Evolutionary conservation across 2,888 invertebrate genomes (phyloP).

Genomic region (Notodonta ziczac): DNA sequence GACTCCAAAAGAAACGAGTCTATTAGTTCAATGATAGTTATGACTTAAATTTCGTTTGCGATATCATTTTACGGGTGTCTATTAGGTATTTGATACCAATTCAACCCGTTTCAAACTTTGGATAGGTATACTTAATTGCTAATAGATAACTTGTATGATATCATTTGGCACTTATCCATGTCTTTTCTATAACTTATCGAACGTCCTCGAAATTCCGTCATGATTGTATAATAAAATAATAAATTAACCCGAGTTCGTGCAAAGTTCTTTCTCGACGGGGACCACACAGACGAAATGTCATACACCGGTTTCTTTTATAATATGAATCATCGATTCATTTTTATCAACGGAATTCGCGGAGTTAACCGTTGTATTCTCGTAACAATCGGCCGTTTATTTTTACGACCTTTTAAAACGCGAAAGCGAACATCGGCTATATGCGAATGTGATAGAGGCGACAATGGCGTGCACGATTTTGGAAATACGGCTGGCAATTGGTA

Average conservation of each 20-base stretch:
- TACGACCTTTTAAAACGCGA: constrained; percentile 12
- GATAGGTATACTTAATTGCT: not conserved
- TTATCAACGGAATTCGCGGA: constrained; percentile 32
- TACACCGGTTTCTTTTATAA: constrained; percentile 29
- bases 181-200: constrained; percentile 6
- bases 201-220: constrained; percentile 17
- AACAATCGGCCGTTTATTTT: constrained; percentile 39
- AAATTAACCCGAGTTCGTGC: constrained; percentile 26
- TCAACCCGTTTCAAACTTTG: too few relatives aligned
- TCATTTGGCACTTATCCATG: constrained; percentile 7
- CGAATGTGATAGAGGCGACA: constrained; percentile 10
- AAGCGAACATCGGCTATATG: constrained; percentile 19
- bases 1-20: too few relatives aligned
- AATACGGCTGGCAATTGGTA: constrained; percentile 19
- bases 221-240: constrained; percentile 22
- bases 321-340: constrained; percentile 39
- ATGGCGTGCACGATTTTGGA: constrained; percentile 20
- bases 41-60: too few relatives aligned
- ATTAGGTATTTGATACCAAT: too few relatives aligned
- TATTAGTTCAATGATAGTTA: too few relatives aligned
- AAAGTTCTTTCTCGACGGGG: constrained; percentile 28
- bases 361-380: constrained; percentile 35
- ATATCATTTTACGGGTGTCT: too few relatives aligned
- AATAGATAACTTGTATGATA: constrained; percentile 6
- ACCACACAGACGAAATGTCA: constrained; percentile 20